Evolutionary conservation across 64 coral and sea anemone species (phyloP).

Genomic region (Hydrozoanthus tunicans): DNA sequence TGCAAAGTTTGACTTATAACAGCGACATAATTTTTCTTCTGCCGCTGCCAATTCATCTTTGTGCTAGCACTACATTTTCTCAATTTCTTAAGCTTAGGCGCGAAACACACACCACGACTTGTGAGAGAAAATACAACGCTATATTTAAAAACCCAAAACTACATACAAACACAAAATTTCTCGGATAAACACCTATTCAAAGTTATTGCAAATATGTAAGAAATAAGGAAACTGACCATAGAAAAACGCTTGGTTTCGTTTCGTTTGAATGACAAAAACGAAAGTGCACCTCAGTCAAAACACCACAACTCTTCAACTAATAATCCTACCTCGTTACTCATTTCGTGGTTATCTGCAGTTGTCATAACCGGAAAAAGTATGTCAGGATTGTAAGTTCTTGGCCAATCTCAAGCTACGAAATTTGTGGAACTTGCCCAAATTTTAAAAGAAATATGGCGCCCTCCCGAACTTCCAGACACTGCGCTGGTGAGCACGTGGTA

Average conservation of each 20-base stretch:
- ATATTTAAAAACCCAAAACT: background rate
- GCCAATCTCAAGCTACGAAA: slow-evolving; percentile 35
- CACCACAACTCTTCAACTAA: background rate
- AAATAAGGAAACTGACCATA: background rate
- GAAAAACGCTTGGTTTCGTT: background rate
- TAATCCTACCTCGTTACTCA: slow-evolving; percentile 32
- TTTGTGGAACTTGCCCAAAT: background rate
- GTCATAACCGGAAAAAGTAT: slow-evolving; percentile 36
- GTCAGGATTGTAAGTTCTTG: background rate
- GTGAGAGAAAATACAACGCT: too few relatives aligned
- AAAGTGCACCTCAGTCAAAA: background rate
- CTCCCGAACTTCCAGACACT: background rate
- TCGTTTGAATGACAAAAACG: background rate
- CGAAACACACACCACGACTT: too few relatives aligned
- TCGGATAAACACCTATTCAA: background rate
- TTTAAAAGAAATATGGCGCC: background rate
- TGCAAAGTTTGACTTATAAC: too few relatives aligned
- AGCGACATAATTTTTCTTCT: too few relatives aligned
- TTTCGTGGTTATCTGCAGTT: background rate
- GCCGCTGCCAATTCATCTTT: too few relatives aligned
- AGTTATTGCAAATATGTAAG: background rate
- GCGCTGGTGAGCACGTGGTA: slow-evolving; percentile 5
- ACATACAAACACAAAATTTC: background rate
- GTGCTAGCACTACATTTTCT: too few relatives aligned
- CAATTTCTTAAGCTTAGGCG: too few relatives aligned